phyloP scores from a whole-genome alignment of 2,113 vertebrate species.

The Oostethus manadensis region DNA sequence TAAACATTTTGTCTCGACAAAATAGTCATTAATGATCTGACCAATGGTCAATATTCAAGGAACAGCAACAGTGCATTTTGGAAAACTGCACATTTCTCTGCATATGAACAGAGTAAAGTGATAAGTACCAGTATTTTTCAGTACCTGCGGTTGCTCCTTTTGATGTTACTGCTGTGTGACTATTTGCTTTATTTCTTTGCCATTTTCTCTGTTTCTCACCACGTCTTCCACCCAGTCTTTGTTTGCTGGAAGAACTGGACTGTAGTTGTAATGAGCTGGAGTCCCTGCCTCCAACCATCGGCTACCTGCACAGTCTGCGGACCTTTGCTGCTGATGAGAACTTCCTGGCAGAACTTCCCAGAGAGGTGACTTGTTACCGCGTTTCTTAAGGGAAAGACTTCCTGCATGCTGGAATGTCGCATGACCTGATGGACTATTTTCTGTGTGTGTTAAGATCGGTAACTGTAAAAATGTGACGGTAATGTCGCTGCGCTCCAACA shows the following conservation, averaged over 20 bases:
- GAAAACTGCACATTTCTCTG: too few species aligned
- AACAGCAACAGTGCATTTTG: too few species aligned
- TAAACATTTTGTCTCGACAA: too few species aligned
- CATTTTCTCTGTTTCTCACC: constrained; percentile 10
- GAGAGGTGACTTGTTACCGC: constrained; percentile 77
- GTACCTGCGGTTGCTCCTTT: too few species aligned
- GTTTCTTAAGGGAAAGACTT: not conserved
- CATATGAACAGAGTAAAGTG: too few species aligned
- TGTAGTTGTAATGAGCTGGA: constrained; percentile 98
- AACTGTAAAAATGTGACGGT: constrained; percentile 97
- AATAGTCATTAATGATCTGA: too few species aligned
- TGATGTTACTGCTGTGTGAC: too few species aligned
- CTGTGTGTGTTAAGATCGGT: constrained; percentile 78
- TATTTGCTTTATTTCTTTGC: constrained; percentile 16
- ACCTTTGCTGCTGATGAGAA: constrained; percentile 96
- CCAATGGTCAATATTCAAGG: too few species aligned
- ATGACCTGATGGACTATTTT: constrained; percentile 2
- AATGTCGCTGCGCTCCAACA: constrained; percentile 97
- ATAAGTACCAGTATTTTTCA: too few species aligned
- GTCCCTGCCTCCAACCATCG: constrained; percentile 86
- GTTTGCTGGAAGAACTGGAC: constrained; percentile 95
- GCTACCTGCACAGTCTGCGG: constrained; percentile 90
- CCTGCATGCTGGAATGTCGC: too few species aligned
- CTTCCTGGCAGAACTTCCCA: constrained; percentile 89
- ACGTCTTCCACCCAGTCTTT: constrained; percentile 75